These are phyloP conservation scores for Alsophila aescularia DNA, from an alignment of 2,888 invertebrate species.

Conservation along the genomic window DNA sequence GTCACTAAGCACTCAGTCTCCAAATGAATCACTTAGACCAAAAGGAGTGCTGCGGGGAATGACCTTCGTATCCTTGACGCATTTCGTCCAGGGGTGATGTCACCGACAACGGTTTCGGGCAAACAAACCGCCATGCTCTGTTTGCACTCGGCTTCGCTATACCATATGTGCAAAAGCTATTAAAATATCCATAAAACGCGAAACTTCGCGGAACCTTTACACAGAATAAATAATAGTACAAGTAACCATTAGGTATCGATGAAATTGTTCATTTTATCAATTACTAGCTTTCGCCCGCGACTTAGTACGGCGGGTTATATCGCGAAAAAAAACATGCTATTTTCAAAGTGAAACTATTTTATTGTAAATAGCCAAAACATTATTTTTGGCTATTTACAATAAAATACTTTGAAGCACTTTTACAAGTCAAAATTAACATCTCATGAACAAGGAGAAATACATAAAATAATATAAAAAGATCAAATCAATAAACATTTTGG, in stretches of 20 bases:
- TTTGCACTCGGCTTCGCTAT: slow-evolving; percentile 37
- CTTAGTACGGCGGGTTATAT: no score
- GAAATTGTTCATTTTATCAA: slow-evolving; percentile 5
- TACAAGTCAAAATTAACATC: no score
- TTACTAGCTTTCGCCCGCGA: no score
- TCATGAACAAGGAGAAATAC: no score
- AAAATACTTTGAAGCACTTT: no score
- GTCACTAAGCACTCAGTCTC: slow-evolving; percentile 6
- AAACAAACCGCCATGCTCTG: slow-evolving; percentile 40
- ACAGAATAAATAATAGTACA: no score
- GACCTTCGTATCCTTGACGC: slow-evolving; percentile 47
- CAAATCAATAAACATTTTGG: no score
- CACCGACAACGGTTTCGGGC: slow-evolving; percentile 40
- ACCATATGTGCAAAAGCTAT: slow-evolving; percentile 44
- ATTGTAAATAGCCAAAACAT: no score
- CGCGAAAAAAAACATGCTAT: no score
- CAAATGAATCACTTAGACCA: slow-evolving; percentile 15
- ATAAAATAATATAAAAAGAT: no score
- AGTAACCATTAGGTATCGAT: not conserved
- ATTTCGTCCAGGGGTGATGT: slow-evolving; percentile 45
- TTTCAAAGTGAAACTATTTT: no score
- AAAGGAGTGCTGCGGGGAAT: slow-evolving; percentile 26
- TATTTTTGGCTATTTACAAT: no score
- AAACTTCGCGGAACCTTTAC: not conserved
- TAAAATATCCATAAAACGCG: slow-evolving; percentile 20